Evolutionary conservation across 1,140 invertebrate species (phyloP).

Genomic region (Caerostris extrusa): DNA sequence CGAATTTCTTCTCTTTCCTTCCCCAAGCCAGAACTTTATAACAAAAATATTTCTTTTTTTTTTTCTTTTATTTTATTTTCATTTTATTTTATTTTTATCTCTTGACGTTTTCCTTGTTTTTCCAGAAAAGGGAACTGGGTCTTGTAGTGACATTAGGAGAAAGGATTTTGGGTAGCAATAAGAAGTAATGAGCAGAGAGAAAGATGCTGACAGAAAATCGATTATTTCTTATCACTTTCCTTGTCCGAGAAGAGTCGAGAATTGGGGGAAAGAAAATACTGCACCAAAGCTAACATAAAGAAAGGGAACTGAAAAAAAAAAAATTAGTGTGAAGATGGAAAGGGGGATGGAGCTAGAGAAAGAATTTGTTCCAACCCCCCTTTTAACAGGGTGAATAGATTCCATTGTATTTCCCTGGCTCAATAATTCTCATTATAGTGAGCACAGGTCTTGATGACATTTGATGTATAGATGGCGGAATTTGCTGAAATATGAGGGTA

Average conservation of each 20-base stretch:
- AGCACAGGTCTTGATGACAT: conserved; percentile 56
- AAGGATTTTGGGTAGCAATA: conserved; percentile 46
- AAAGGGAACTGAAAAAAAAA: background rate
- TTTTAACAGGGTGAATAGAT: background rate
- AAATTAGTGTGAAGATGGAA: background rate
- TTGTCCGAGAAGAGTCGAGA: conserved; percentile 52
- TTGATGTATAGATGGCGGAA: conserved; percentile 64
- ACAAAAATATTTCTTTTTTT: background rate
- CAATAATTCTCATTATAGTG: conserved; percentile 70
- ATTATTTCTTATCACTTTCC: conserved; percentile 68
- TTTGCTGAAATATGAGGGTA: background rate
- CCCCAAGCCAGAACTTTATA: conserved; percentile 6
- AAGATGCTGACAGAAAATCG: conserved; percentile 59
- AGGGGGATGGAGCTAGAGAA: background rate
- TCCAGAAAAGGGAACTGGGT: background rate
- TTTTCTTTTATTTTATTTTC: background rate
- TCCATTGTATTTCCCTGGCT: conserved; percentile 64
- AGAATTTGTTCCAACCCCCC: conserved; percentile 29
- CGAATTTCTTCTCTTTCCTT: conserved; percentile 4
- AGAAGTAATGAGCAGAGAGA: conserved; percentile 46
- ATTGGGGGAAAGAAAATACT: background rate
- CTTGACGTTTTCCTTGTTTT: conserved; percentile 30
- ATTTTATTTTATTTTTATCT: background rate
- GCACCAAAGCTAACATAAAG: background rate
- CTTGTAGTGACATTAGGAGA: background rate